A percentile compares a stretch with the other conserved stretches of the same genome.
phyloP scores from a whole-genome alignment of 2,888 invertebrate species.

The Diaprepes abbreviatus region DNA sequence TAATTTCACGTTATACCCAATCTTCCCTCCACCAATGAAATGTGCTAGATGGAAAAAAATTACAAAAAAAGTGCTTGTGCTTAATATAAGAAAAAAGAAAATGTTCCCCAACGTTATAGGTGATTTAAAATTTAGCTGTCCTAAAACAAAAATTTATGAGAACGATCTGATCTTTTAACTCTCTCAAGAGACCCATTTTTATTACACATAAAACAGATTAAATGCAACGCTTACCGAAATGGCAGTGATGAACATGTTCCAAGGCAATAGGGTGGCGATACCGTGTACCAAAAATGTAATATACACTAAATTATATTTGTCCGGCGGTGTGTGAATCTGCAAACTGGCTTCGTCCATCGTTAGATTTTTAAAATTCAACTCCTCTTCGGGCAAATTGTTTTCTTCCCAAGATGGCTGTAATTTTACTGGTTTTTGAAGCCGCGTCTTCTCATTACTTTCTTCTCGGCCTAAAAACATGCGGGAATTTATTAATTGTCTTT shows the following conservation, averaged over 20 bases:
- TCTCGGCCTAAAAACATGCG: constrained; percentile 45
- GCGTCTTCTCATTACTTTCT: constrained; percentile 72
- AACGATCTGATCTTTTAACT: too few relatives aligned
- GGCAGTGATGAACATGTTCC: constrained; percentile 99
- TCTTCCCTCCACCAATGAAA: too few relatives aligned
- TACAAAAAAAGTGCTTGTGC: too few relatives aligned
- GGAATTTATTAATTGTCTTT: constrained; percentile 27
- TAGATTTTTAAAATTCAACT: constrained; percentile 79
- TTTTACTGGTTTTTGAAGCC: constrained; percentile 81
- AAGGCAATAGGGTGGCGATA: constrained; percentile 93
- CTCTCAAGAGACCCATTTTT: too few relatives aligned
- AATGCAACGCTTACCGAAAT: constrained; percentile 83
- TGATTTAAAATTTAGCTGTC: too few relatives aligned
- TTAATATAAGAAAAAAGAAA: too few relatives aligned
- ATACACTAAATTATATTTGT: constrained; percentile 87
- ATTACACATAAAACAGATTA: too few relatives aligned
- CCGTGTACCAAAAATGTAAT: constrained; percentile 93
- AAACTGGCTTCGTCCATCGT: constrained; percentile 68
- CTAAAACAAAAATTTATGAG: too few relatives aligned
- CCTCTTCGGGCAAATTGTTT: constrained; percentile 85
- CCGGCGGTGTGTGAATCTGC: constrained; percentile 73
- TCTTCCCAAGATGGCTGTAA: constrained; percentile 92
- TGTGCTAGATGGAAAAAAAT: too few relatives aligned
- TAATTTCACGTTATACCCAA: too few relatives aligned
- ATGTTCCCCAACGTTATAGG: too few relatives aligned